These are phyloP conservation scores for Daboia siamensis DNA, from an alignment of 2,113 vertebrate species.

Conservation along the genomic window DNA sequence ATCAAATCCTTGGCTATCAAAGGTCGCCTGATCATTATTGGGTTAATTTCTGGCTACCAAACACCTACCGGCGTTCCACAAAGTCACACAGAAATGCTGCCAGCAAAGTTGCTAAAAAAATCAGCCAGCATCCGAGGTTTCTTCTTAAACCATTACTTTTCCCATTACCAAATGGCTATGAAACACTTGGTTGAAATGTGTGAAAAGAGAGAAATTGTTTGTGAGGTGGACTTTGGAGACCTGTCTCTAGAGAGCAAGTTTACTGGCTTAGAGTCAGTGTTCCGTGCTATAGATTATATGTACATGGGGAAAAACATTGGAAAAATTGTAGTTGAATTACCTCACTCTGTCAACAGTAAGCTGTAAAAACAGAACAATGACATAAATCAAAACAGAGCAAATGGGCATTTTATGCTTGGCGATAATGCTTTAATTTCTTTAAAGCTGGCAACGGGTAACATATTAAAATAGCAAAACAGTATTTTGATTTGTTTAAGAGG, in stretches of 20 bases:
- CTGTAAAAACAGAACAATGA: conserved; percentile 80
- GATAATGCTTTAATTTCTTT: conserved; percentile 60
- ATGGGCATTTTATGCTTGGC: conserved; percentile 55
- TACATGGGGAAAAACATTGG: conserved; percentile 88
- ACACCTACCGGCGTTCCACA: conserved; percentile 75
- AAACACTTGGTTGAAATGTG: conserved; percentile 78
- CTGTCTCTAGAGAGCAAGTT: conserved; percentile 78
- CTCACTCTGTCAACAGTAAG: conserved; percentile 81
- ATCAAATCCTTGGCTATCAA: conserved; percentile 79
- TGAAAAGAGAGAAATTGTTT: conserved; percentile 78
- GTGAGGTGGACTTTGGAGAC: conserved; percentile 84
- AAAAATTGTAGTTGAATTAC: conserved; percentile 89
- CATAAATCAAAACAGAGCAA: conserved; percentile 69
- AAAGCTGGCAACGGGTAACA: conserved; percentile 51
- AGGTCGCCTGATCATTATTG: conserved; percentile 85
- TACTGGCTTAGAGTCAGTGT: conserved; percentile 84
- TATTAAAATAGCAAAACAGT: conserved; percentile 59
- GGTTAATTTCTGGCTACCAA: conserved; percentile 88
- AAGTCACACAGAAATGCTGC: conserved; percentile 72
- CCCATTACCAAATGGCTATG: conserved; percentile 77
- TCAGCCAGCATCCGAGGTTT: conserved; percentile 87
- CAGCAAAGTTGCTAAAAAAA: conserved; percentile 83
- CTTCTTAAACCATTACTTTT: conserved; percentile 84
- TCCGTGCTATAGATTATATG: conserved; percentile 90
- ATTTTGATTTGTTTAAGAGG: conserved; percentile 18